Percentiles rank a stretch among this genome's conserved stretches.
Conservation (phyloP, 2,113 vertebrate genomes). For the Daubentonia madagascariensis region DNA sequence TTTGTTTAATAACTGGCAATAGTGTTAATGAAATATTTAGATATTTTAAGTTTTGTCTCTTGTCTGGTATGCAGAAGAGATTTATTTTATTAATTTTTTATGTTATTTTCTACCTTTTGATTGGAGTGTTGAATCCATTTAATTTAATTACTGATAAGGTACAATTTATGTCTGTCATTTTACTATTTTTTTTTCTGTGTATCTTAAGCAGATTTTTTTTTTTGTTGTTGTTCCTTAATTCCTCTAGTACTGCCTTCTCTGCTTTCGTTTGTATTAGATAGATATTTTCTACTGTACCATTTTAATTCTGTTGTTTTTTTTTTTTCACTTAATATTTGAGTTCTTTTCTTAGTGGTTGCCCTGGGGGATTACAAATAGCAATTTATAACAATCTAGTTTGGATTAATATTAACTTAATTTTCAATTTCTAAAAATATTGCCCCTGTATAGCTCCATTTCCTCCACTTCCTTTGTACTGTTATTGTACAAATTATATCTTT, state of each 20-base stretch:
- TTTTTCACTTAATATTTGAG: not conserved
- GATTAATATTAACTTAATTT: not conserved
- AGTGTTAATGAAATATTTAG: not conserved
- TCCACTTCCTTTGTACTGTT: not conserved
- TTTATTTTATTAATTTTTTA: not conserved
- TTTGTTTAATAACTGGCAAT: not conserved
- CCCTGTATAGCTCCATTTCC: not conserved
- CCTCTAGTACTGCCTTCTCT: not conserved
- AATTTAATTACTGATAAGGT: not conserved
- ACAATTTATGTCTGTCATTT: not conserved
- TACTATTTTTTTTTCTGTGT: not conserved
- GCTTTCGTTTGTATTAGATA: not conserved
- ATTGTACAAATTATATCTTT: not conserved
- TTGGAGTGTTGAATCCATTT: not conserved
- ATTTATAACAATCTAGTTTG: not conserved
- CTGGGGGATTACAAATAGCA: not conserved
- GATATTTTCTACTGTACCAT: not conserved
- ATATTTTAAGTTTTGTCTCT: constrained; percentile 1
- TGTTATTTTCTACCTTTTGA: not conserved
- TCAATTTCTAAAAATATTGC: not conserved
- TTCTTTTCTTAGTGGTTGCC: not conserved
- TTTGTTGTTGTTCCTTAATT: not conserved
- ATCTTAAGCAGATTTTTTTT: not conserved
- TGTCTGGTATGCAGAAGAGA: not conserved
- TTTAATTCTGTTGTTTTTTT: not conserved